Percentiles rank a stretch among this genome's conserved stretches.
Conservation (phyloP, 1,140 invertebrate genomes). For the Bombus haemorrhoidalis region DNA sequence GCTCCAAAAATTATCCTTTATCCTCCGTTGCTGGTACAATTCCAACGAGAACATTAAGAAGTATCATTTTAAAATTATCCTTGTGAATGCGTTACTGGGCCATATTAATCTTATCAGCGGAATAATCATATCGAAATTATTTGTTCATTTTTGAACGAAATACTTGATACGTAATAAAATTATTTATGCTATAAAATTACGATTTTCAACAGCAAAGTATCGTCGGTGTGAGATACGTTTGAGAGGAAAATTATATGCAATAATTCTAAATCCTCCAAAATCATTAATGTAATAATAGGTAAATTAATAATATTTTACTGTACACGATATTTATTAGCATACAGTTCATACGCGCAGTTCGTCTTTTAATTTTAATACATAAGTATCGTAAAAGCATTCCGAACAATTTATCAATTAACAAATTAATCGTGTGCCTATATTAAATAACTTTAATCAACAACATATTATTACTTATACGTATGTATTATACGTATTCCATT, state of each 20-base stretch:
- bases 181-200: background rate
- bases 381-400: too few species aligned
- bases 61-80: background rate
- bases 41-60: background rate
- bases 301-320: background rate
- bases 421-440: background rate
- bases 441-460: background rate
- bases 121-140: background rate
- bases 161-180: background rate
- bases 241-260: background rate
- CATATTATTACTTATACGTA: too few species aligned
- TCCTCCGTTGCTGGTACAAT: background rate
- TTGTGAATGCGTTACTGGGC: background rate
- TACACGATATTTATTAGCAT: background rate
- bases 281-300: background rate
- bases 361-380: too few species aligned
- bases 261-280: background rate
- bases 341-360: background rate
- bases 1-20: constrained; percentile 3
- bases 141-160: background rate
- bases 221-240: background rate
- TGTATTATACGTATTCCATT: background rate
- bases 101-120: background rate
- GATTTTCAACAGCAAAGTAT: background rate
- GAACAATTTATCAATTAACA: background rate